Evolutionary conservation across 2,888 invertebrate species (phyloP).

Genomic region (Drosophila histrio): DNA sequence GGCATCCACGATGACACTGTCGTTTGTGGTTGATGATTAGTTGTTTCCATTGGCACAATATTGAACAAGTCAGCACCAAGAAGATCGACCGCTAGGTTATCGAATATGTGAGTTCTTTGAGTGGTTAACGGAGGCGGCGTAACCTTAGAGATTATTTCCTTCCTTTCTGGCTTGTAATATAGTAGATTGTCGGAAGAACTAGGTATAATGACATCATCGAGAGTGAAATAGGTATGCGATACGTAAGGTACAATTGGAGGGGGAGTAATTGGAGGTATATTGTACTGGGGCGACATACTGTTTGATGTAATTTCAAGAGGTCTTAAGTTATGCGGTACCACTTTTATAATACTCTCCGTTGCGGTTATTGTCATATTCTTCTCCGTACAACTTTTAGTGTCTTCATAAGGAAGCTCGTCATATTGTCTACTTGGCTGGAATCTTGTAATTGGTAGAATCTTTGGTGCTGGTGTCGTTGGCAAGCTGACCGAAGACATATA

Average conservation of each 20-base stretch:
- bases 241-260: constrained; percentile 22
- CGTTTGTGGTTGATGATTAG: not conserved
- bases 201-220: constrained; percentile 57
- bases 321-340: not conserved
- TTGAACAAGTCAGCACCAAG: not conserved
- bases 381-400: constrained; percentile 19
- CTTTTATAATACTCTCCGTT: not conserved
- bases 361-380: constrained; percentile 1
- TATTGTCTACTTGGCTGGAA: constrained; percentile 5
- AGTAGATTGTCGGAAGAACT: constrained; percentile 20
- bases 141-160: not conserved
- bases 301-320: constrained; percentile 12
- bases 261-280: constrained; percentile 9
- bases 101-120: not conserved
- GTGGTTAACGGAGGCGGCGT: constrained; percentile 7
- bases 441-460: not conserved
- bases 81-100: not conserved
- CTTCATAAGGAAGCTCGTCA: constrained; percentile 4
- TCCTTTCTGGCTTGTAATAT: constrained; percentile 20
- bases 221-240: constrained; percentile 57
- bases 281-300: constrained; percentile 3
- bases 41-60: not conserved
- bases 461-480: constrained; percentile 15
- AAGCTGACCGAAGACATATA: constrained; percentile 11
- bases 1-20: constrained; percentile 1